These are phyloP conservation scores for Ariolimax columbianus DNA, from an alignment of 2,888 invertebrate genomes.

Conservation along the genomic window DNA sequence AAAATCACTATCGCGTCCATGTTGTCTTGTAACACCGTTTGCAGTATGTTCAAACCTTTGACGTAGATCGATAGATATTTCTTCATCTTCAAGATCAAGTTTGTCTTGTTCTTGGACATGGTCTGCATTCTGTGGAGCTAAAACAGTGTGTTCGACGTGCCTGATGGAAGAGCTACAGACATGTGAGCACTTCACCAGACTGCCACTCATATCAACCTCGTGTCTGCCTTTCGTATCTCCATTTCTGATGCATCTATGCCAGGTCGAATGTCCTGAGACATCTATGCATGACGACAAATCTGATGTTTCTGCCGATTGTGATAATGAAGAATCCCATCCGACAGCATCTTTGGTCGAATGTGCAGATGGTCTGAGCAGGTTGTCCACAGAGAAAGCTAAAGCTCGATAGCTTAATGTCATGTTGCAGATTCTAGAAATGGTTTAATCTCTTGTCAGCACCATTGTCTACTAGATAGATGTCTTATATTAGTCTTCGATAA, in stretches of 20 bases:
- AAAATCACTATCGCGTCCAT: neutral
- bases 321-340: neutral
- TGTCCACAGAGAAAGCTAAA: conserved; percentile 63
- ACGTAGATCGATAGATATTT: neutral
- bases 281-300: neutral
- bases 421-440: neutral
- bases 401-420: conserved; percentile 61
- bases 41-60: too few species aligned
- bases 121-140: neutral
- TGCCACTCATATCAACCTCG: neutral
- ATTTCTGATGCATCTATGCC: neutral
- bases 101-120: too few species aligned
- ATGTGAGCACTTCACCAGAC: neutral
- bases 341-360: neutral
- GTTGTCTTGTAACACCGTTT: neutral
- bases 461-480: neutral
- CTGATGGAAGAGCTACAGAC: neutral
- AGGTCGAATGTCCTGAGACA: neutral
- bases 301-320: neutral
- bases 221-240: neutral
- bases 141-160: too few species aligned
- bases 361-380: conserved; percentile 55
- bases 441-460: neutral
- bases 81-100: neutral
- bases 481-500: neutral